phyloP scores from a whole-genome alignment of 1,140 invertebrate species.

The Sycophaga agraensis region DNA sequence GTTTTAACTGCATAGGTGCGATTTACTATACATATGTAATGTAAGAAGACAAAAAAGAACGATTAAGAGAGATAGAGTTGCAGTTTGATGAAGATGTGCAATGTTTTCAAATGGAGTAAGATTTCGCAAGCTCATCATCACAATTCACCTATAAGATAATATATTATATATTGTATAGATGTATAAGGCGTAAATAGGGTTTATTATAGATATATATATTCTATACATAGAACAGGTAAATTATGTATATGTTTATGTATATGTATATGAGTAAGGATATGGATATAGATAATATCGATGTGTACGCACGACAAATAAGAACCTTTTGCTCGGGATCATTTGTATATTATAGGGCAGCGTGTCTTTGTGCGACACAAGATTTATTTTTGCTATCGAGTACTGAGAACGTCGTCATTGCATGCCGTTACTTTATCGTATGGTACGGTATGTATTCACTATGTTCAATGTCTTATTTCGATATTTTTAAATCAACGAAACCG shows the following conservation, averaged over 20 bases:
- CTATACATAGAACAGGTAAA: background rate
- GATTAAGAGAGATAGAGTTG: background rate
- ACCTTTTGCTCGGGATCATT: constrained; percentile 29
- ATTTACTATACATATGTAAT: constrained; percentile 3
- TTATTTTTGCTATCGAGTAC: constrained; percentile 50
- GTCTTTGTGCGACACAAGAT: constrained; percentile 30
- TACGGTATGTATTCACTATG: too few relatives aligned
- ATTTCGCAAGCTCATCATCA: constrained; percentile 20
- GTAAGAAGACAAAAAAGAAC: background rate
- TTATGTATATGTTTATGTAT: constrained; percentile 9
- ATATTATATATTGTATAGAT: constrained; percentile 1
- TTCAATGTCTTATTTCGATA: too few relatives aligned
- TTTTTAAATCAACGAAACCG: too few relatives aligned
- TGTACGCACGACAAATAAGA: constrained; percentile 8
- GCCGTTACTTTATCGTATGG: too few relatives aligned
- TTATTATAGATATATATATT: constrained; percentile 4
- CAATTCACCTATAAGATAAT: constrained; percentile 16
- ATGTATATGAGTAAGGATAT: background rate
- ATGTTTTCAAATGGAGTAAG: background rate
- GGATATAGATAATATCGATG: background rate
- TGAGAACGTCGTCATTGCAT: background rate
- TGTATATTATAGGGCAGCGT: constrained; percentile 27
- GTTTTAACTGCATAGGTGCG: background rate
- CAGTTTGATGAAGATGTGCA: background rate
- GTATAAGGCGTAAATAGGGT: background rate